Conservation (phyloP, 2,888 invertebrate genomes). For the Cantharis rustica region DNA sequence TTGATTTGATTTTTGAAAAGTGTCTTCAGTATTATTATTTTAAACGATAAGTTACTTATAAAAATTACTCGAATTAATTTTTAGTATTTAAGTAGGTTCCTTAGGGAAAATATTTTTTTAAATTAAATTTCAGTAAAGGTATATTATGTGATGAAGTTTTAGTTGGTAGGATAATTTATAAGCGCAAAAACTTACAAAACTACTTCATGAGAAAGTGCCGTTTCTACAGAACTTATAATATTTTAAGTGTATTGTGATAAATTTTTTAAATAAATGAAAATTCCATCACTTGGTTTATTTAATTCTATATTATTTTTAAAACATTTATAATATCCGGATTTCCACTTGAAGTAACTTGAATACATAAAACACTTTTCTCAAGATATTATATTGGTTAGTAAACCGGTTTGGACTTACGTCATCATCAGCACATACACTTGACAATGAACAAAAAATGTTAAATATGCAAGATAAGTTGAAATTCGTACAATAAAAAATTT, state of each 20-base stretch:
- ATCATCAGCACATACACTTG: too few relatives aligned
- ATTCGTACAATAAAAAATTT: too few relatives aligned
- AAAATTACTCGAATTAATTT: background rate
- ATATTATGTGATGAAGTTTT: background rate
- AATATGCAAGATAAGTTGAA: too few relatives aligned
- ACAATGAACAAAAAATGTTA: too few relatives aligned
- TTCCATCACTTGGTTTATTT: background rate
- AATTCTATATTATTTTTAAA: too few relatives aligned
- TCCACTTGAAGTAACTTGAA: too few relatives aligned
- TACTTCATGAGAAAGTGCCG: background rate
- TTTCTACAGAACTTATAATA: background rate
- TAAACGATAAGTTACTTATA: background rate
- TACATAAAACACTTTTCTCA: too few relatives aligned
- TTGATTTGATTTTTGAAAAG: background rate
- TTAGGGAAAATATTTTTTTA: too few relatives aligned
- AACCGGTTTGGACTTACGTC: too few relatives aligned
- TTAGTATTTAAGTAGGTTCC: background rate
- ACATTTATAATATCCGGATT: too few relatives aligned
- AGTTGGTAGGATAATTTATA: background rate
- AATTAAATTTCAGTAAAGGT: background rate
- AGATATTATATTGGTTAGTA: too few relatives aligned
- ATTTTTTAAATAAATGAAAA: background rate
- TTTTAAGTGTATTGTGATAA: background rate
- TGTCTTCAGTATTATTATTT: background rate
- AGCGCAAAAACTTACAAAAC: background rate